phyloP scores from a whole-genome alignment of 2,888 invertebrate genomes.

The Ophion obscuratus region DNA sequence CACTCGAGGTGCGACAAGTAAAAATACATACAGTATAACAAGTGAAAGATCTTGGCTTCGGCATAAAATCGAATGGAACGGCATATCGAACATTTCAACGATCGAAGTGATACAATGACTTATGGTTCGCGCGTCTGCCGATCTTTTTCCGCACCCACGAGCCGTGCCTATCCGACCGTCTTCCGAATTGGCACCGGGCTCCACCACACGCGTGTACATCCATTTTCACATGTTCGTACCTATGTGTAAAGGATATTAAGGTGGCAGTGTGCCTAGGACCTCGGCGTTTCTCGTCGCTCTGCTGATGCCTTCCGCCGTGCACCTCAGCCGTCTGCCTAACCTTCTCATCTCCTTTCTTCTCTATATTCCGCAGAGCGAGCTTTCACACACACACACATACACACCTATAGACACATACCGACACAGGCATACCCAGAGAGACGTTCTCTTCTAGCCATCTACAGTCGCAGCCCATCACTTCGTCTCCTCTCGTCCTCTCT shows the following conservation, averaged over 20 bases:
- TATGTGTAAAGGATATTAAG: not conserved
- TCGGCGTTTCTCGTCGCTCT: conserved; percentile 62
- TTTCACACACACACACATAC: not conserved
- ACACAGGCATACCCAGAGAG: not conserved
- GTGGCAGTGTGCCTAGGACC: conserved; percentile 20
- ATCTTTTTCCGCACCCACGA: not conserved
- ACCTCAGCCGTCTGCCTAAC: conserved; percentile 45
- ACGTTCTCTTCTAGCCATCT: conserved; percentile 16
- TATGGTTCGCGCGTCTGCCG: not conserved
- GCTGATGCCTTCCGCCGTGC: conserved; percentile 62
- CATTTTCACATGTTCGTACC: not conserved
- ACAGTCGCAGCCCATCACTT: conserved; percentile 50
- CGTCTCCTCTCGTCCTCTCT: conserved; percentile 46
- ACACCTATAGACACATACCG: no score
- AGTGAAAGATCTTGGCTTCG: not conserved
- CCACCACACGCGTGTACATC: not conserved
- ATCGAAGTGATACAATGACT: not conserved
- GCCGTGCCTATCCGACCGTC: not conserved
- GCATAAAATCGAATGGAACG: not conserved
- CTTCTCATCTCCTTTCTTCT: conserved; percentile 44
- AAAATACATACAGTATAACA: not conserved
- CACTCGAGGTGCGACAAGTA: no score
- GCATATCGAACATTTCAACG: not conserved
- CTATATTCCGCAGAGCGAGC: conserved; percentile 53
- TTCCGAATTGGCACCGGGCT: not conserved